Evolutionary conservation across 2,888 invertebrate species (phyloP).

Genomic region (Brenthis hecate): DNA sequence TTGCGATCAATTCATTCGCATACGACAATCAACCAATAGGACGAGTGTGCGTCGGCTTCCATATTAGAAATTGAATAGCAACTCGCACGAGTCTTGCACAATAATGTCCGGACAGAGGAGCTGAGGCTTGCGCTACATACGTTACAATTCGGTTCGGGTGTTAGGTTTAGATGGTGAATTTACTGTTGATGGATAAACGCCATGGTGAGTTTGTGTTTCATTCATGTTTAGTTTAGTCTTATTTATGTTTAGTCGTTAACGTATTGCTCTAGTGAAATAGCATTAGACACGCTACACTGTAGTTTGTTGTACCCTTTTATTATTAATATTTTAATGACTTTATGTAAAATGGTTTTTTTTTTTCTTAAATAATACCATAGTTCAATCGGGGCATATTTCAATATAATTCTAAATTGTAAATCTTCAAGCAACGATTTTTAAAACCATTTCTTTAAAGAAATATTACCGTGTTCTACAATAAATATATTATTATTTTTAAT

Average conservation of each 20-base stretch:
- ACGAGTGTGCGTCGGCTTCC: constrained; percentile 70
- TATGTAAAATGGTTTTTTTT: too few species aligned
- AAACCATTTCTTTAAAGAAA: too few species aligned
- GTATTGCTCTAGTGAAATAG: background rate
- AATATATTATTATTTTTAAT: too few species aligned
- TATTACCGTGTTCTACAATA: too few species aligned
- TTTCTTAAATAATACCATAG: too few species aligned
- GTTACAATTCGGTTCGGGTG: constrained; percentile 50
- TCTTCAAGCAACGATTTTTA: too few species aligned
- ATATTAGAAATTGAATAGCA: constrained; percentile 80
- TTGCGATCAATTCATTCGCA: constrained; percentile 58
- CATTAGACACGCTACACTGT: background rate
- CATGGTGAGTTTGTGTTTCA: constrained; percentile 42
- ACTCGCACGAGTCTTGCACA: constrained; percentile 73
- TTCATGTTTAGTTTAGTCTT: background rate
- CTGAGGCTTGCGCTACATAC: constrained; percentile 46
- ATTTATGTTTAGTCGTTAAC: background rate
- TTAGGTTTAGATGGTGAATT: constrained; percentile 44
- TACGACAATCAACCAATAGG: constrained; percentile 61
- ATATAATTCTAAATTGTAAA: too few species aligned
- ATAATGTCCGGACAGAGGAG: constrained; percentile 66
- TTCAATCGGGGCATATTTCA: too few species aligned
- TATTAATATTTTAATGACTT: too few species aligned
- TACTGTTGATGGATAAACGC: constrained; percentile 47
- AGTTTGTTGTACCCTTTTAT: too few species aligned